These are phyloP conservation scores for Orchesella flavescens DNA, from an alignment of 2,888 invertebrate species.

Conservation along the genomic window DNA sequence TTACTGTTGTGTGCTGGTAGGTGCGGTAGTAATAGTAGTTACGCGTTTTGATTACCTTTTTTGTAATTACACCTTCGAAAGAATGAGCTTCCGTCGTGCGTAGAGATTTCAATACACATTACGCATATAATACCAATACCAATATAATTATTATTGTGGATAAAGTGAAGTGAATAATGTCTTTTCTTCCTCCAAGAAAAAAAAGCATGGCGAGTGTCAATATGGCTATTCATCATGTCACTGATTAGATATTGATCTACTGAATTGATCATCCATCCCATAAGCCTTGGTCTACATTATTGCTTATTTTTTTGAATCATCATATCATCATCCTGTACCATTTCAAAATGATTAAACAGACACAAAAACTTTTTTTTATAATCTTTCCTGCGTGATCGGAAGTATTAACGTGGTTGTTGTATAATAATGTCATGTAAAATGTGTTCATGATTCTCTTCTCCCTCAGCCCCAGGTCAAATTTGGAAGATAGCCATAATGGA, in stretches of 20 bases:
- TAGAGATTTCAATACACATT: background rate
- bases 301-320: background rate
- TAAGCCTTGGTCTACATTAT: constrained; percentile 49
- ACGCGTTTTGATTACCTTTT: background rate
- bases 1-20: background rate
- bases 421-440: background rate
- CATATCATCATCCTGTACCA: background rate
- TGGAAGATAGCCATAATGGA: constrained; percentile 17
- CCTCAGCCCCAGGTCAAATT: constrained; percentile 8
- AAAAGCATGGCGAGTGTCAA: constrained; percentile 41
- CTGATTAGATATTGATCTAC: constrained; percentile 13
- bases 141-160: constrained; percentile 28
- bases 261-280: constrained; percentile 41
- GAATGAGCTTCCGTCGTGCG: constrained; percentile 29
- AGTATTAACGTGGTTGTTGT: constrained; percentile 20
- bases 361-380: too few relatives aligned
- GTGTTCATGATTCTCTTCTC: too few relatives aligned
- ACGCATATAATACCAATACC: constrained; percentile 40
- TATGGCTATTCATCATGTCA: constrained; percentile 42
- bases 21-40: too few relatives aligned
- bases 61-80: constrained; percentile 33
- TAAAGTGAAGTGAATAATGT: too few relatives aligned
- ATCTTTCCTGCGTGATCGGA: constrained; percentile 35
- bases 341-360: background rate
- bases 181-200: background rate